Evolutionary conservation across 2,113 vertebrate genomes (phyloP).

Genomic region (Plestiodon gilberti): DNA sequence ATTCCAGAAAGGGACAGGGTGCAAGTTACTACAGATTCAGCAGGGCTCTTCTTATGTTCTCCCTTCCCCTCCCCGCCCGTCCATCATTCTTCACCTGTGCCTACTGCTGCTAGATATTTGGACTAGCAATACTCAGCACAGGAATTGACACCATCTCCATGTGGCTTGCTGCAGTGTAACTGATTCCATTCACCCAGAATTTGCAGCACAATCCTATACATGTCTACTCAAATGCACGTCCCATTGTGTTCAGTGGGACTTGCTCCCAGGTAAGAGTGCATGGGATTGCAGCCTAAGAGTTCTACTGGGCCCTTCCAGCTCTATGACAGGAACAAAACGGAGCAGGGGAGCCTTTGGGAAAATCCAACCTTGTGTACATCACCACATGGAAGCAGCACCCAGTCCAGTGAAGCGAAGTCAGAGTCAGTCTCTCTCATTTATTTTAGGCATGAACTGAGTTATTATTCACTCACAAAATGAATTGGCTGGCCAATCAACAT

Average conservation of each 20-base stretch:
- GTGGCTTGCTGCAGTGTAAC: background rate
- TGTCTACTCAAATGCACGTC: too few relatives aligned
- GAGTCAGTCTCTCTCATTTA: background rate
- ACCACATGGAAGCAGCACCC: background rate
- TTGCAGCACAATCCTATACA: background rate
- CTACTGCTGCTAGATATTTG: background rate
- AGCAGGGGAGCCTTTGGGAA: background rate
- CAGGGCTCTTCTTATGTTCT: too few relatives aligned
- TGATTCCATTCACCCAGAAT: background rate
- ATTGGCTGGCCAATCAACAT: background rate
- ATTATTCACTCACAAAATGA: constrained; percentile 24
- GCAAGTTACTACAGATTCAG: too few relatives aligned
- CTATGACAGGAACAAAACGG: background rate
- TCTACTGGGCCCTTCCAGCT: background rate
- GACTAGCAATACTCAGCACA: background rate
- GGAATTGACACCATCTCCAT: background rate
- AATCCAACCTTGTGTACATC: background rate
- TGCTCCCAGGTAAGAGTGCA: too few relatives aligned
- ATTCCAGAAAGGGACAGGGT: background rate
- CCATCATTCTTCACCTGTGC: background rate
- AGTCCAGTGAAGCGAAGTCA: background rate
- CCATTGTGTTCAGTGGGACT: too few relatives aligned
- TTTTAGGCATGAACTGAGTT: constrained; percentile 52
- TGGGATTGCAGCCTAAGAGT: too few relatives aligned
- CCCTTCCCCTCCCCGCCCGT: background rate